Evolutionary conservation across 2,113 vertebrate species (phyloP).

Genomic region (Megaceryle maxima): DNA sequence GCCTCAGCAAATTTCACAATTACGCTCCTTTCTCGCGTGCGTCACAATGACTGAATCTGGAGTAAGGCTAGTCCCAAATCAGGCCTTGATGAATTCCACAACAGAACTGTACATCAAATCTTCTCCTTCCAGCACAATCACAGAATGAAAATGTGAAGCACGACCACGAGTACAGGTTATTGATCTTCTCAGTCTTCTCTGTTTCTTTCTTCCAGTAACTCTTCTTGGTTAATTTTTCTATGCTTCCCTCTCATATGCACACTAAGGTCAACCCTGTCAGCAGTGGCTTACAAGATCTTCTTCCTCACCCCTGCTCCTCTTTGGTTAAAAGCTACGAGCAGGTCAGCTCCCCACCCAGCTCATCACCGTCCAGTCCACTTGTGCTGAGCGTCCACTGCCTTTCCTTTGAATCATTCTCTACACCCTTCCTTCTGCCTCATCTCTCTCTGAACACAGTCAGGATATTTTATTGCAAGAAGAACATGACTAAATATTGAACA

Average conservation of each 20-base stretch:
- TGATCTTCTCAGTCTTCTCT: background rate
- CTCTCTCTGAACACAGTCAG: background rate
- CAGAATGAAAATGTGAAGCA: background rate
- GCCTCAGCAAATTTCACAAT: background rate
- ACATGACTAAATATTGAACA: fast-evolving
- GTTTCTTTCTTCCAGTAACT: background rate
- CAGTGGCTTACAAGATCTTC: background rate
- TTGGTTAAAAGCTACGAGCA: background rate
- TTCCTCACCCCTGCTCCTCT: background rate
- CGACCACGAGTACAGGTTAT: background rate
- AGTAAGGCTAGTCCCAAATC: background rate
- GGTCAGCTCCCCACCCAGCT: background rate
- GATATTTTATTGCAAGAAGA: background rate
- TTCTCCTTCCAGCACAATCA: background rate
- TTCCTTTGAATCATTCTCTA: background rate
- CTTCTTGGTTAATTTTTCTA: background rate
- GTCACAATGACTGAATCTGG: background rate
- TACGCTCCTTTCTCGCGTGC: background rate
- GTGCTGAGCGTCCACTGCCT: background rate
- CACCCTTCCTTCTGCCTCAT: background rate
- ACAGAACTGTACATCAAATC: background rate
- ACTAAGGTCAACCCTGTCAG: background rate
- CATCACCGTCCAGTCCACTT: background rate
- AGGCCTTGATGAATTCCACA: background rate
- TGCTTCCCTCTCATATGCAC: background rate